A percentile compares a stretch with the other conserved stretches of the same genome.
Conservation (phyloP, 2,113 vertebrate species). For the Jacana jacana region DNA sequence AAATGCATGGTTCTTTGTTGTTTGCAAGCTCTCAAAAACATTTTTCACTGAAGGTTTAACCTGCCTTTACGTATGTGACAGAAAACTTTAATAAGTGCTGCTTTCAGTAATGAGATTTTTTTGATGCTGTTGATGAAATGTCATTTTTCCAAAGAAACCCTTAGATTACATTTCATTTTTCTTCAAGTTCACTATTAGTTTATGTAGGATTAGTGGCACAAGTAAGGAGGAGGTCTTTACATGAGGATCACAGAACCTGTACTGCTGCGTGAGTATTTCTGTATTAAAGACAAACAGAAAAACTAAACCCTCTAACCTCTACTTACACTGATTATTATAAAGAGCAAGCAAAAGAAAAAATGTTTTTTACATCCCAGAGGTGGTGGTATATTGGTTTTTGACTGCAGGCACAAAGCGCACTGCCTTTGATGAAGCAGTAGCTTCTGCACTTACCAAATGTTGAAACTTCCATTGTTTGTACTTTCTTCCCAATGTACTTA, state of each 20-base stretch:
- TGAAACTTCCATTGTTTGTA: slow-evolving; percentile 33
- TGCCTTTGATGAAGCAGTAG: slow-evolving; percentile 25
- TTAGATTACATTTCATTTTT: slow-evolving; percentile 65
- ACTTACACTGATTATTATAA: slow-evolving; percentile 47
- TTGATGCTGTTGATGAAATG: slow-evolving; percentile 53
- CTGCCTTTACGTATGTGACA: slow-evolving; percentile 41
- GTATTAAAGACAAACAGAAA: slow-evolving; percentile 9
- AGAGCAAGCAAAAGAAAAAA: background rate
- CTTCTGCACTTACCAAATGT: slow-evolving; percentile 15
- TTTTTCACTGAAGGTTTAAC: slow-evolving; percentile 30
- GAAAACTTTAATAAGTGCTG: slow-evolving; percentile 51
- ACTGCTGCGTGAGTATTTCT: background rate
- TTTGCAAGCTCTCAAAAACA: slow-evolving; percentile 23
- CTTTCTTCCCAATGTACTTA: slow-evolving; percentile 32
- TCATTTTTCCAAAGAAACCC: slow-evolving; percentile 61
- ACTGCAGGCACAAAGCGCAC: slow-evolving; percentile 18
- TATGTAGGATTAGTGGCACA: slow-evolving; percentile 64
- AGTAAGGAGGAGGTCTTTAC: slow-evolving; percentile 59
- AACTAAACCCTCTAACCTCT: background rate
- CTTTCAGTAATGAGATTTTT: slow-evolving; percentile 57
- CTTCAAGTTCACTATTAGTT: slow-evolving; percentile 65
- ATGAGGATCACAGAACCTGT: slow-evolving; percentile 19
- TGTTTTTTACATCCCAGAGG: background rate
- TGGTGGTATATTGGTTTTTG: slow-evolving; percentile 31
- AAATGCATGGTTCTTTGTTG: background rate